Conservation (phyloP, 2,113 vertebrate species). For the Gnathonemus longibarbis region DNA sequence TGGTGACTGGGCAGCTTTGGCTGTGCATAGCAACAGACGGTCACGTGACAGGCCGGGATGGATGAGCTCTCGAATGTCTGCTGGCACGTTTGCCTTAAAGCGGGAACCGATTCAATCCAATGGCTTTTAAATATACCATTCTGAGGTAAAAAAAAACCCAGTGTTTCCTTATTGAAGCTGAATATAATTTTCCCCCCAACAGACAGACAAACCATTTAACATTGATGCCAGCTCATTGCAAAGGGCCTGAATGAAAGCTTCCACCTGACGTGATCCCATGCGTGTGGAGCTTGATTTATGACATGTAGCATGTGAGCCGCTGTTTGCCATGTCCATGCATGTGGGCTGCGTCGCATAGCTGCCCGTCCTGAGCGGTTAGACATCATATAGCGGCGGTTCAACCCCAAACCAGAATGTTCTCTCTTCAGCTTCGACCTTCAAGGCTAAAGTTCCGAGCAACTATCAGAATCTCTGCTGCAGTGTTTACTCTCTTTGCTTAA, state of each 20-base stretch:
- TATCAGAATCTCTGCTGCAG: neutral
- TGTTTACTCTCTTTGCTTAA: neutral
- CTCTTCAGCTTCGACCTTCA: neutral
- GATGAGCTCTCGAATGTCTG: neutral
- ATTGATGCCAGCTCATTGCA: neutral
- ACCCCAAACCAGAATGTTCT: neutral
- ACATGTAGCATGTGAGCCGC: neutral
- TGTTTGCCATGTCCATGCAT: neutral
- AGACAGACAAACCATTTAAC: neutral
- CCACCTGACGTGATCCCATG: neutral
- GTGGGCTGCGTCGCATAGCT: neutral
- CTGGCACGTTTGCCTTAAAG: neutral
- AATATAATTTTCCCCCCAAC: neutral
- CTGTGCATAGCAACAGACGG: slow-evolving; percentile 57
- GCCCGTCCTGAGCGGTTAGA: neutral
- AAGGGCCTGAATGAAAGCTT: neutral
- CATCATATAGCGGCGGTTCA: neutral
- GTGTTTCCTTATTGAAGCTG: neutral
- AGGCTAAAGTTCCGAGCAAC: neutral
- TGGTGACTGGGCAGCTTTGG: slow-evolving; percentile 59
- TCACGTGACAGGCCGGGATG: slow-evolving; percentile 18
- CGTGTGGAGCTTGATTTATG: neutral
- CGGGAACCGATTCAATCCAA: neutral
- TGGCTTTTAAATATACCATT: neutral
- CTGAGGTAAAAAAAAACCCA: neutral